Base-by-base conservation (phyloP, 2,888 invertebrate genomes). In the Polyommatus iphigenia region DNA sequence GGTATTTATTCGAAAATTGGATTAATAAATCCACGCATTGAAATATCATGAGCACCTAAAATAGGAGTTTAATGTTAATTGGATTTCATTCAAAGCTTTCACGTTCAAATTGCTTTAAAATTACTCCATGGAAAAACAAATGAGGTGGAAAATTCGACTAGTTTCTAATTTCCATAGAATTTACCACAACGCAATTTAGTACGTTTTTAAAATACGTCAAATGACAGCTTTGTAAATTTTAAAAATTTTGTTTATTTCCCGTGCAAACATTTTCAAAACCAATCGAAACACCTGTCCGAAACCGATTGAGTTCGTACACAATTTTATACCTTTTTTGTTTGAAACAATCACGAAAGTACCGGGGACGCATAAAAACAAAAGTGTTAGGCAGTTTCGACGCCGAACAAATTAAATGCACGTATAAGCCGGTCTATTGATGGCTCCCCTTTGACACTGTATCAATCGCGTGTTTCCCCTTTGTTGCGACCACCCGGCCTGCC, bases 381-480 rank as follows among this genome's bases (percentile, higher is more conserved):
- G 77, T 79, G 62, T 78, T 79, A 76, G 72, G 76, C 71, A 75
- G 77, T 29, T 78, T 80, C 76, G 59, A 78, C 81, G 80, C 78
- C 81, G 80, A 82, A 84, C 83, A 87, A 89, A 90, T 88, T 87
- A 86, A 88, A 89, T 86, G 86, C 83, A 83, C 84, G 83, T 84
- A 86, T 75, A 75, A 75, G 86, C 87, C 81, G 81, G 80, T 76
- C 82, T 80, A 84, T 84, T 83, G 84, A 84, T 83, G 80, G 82
- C 78, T 80, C 85, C 86, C 89, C 89, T 88, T 87, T 87, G 86
- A 85, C 86, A 84, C 87, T 86, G 84, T 89, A 90, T 91, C 91
- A 89, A 88, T 87, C 85, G 87, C 85, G 85, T 89, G 90, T 91
- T 89, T 88, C 88, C 86, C 88, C 86, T 89, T 87, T 89, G 85